Evolutionary conservation across 2,888 invertebrate genomes (phyloP), one percentile per base, ranked within the genome.

Genomic region (Leucozona laternaria): DNA sequence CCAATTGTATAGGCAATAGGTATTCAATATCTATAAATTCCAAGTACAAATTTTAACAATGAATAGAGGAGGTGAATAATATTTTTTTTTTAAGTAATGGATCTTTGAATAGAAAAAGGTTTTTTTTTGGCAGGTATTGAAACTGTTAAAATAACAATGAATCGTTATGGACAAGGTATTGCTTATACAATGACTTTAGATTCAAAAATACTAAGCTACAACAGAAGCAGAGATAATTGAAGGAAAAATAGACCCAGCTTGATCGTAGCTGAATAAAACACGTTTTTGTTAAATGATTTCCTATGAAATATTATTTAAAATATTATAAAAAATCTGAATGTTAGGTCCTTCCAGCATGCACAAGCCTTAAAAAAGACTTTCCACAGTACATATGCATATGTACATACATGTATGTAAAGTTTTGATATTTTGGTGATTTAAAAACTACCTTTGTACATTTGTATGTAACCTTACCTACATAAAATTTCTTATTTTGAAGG

Each of bases 151-250:
- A 53, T 53, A 53, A 28, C 7, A 53, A 53, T 53, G 15, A 15
- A 2, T 25, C 15, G 22, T 22, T n/a, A 8, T 13, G 15, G 50
- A 53, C 25, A 53, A 53, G 22, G 50, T 53, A 53, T 28, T 53
- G 53, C 28, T 53, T 53, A 25, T 13, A 28, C n/a, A 53, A 53
- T 25, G 53, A 15, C 53, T 53, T 53, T 28, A 53, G 25, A 28
- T 28, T 28, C 28, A 8, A 25, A 0, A 8, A n/a, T 8, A 5
- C 25, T 53, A 53, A 25, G 4, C 25, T 11, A 28, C 28, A 53
- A 53, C 15, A 15, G 7, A 53, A n/a, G 8, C 7, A 15, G 4
- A 53, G 25, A 53, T 53, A n/a, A 53, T 28, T 53, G 53, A 53
- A 53, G n/a, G 25, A 53, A 25, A 25, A 53, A 53, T n/a, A 53